Evolutionary conservation across 2,797 vertebrate genomes (phyloP).

Genomic region (Mormyrus hasselquistii): DNA sequence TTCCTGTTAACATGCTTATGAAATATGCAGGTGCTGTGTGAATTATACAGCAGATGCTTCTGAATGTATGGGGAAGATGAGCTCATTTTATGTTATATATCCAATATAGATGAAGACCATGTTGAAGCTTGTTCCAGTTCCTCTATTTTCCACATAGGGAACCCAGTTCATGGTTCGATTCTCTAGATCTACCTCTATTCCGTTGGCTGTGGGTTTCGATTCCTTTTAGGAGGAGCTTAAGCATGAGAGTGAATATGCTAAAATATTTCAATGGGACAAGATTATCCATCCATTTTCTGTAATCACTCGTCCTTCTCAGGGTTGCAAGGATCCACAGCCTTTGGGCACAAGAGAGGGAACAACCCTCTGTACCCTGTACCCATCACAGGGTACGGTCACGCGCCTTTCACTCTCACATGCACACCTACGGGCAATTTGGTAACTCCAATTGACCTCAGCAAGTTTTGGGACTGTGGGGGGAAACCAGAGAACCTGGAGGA

Average conservation of each 20-base stretch:
- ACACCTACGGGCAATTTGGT: neutral
- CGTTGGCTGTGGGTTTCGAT: neutral
- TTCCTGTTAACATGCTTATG: conserved; percentile 58
- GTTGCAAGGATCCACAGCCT: no score
- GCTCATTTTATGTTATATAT: conserved; percentile 47
- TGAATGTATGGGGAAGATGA: conserved; percentile 25
- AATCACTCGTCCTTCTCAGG: no score
- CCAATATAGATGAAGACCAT: conserved; percentile 28
- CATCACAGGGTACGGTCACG: no score
- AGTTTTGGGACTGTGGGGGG: neutral
- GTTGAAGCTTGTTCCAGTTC: neutral
- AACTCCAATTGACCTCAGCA: neutral
- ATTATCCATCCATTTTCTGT: no score
- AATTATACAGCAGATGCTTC: conserved; percentile 41
- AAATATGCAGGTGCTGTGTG: conserved; percentile 57
- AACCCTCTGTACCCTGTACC: no score
- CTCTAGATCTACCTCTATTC: neutral
- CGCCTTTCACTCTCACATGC: neutral
- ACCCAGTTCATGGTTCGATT: neutral
- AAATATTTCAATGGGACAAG: no score
- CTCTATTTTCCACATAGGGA: neutral
- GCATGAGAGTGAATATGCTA: neutral
- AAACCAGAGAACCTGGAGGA: neutral
- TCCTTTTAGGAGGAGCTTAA: neutral
- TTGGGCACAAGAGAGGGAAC: no score